Percentiles rank a stretch among this genome's conserved stretches.
Evolutionary conservation across 2,888 invertebrate species (phyloP).

Genomic region (Phania funesta): DNA sequence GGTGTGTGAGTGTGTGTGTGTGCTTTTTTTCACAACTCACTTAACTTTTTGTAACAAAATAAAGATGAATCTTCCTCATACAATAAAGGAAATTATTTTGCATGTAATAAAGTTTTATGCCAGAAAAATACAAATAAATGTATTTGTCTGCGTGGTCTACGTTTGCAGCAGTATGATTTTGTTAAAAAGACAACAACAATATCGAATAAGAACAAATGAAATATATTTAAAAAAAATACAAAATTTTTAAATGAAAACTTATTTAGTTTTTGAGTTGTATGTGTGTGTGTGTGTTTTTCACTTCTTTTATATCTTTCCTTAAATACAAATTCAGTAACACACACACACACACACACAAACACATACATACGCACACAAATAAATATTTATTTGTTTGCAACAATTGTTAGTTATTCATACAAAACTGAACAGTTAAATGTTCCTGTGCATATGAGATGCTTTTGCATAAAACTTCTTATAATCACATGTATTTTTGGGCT

Average conservation of each 20-base stretch:
- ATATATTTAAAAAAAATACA: constrained; percentile 49
- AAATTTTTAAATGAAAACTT: constrained; percentile 52
- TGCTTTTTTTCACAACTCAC: constrained; percentile 57
- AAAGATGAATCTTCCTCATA: constrained; percentile 47
- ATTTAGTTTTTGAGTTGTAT: constrained; percentile 32
- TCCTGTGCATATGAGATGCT: constrained; percentile 25
- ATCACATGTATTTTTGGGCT: constrained; percentile 12
- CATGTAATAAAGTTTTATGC: constrained; percentile 68
- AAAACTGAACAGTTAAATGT: constrained; percentile 40
- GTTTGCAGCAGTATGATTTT: constrained; percentile 15
- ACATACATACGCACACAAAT: background rate
- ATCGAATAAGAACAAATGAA: constrained; percentile 38
- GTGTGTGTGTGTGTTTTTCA: too few relatives aligned
- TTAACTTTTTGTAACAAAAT: constrained; percentile 58
- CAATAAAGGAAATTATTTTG: constrained; percentile 68
- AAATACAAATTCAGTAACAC: constrained; percentile 23
- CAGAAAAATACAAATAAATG: constrained; percentile 50
- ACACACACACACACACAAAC: background rate
- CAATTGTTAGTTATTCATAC: constrained; percentile 52
- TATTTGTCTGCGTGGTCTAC: constrained; percentile 16
- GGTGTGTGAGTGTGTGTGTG: too few relatives aligned
- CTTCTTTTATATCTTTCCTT: constrained; percentile 7
- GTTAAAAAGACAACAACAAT: constrained; percentile 13
- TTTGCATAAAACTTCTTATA: constrained; percentile 49
- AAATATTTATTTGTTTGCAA: constrained; percentile 52